Conservation (phyloP, 2,888 invertebrate species). For the Sarcophaga variegata region DNA sequence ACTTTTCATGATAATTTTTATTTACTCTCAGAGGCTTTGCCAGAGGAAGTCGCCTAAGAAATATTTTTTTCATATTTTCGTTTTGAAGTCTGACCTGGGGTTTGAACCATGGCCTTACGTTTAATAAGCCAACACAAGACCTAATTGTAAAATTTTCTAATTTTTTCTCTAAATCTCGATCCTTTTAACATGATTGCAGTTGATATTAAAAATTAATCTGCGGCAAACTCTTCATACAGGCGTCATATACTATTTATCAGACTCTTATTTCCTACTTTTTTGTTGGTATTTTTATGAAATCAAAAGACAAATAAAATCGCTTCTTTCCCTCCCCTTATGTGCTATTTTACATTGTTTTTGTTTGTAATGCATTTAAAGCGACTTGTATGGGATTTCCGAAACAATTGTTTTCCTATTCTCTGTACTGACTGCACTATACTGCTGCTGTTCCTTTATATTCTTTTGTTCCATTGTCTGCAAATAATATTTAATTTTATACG, state of each 20-base stretch:
- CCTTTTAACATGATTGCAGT: too few species aligned
- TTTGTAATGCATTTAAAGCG: conserved; percentile 32
- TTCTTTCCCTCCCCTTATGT: conserved; percentile 25
- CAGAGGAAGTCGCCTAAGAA: too few species aligned
- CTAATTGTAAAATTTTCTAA: too few species aligned
- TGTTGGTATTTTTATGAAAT: conserved; percentile 5
- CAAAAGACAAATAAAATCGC: conserved; percentile 29
- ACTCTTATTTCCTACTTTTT: conserved; percentile 18
- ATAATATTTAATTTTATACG: conserved; percentile 59
- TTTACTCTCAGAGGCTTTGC: too few species aligned
- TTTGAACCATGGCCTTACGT: too few species aligned
- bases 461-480: conserved; percentile 57
- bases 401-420: conserved; percentile 23
- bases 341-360: conserved; percentile 23
- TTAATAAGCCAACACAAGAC: too few species aligned
- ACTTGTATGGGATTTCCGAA: conserved; percentile 40
- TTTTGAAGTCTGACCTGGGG: too few species aligned
- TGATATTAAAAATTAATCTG: too few species aligned
- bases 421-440: neutral
- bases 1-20: too few species aligned
- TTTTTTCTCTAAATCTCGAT: too few species aligned
- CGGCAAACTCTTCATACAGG: conserved; percentile 1
- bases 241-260: conserved; percentile 45
- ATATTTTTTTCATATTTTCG: too few species aligned
- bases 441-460: conserved; percentile 33